Conservation (phyloP, 2,113 vertebrate genomes). For the Strigops habroptila region DNA sequence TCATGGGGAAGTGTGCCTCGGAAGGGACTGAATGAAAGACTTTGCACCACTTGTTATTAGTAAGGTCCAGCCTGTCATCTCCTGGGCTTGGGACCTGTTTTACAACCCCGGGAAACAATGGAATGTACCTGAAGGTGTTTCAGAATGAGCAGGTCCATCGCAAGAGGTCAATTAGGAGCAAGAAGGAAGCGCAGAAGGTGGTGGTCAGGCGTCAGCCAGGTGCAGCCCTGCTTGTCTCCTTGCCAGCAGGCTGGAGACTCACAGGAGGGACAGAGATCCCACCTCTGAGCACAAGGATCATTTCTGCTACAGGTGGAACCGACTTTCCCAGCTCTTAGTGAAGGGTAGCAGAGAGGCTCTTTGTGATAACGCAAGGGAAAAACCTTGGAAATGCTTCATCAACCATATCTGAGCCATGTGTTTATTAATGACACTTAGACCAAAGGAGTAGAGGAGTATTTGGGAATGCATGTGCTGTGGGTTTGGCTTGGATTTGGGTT, state of each 20-base stretch:
- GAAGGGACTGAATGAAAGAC: background rate
- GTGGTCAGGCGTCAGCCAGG: background rate
- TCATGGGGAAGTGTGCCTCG: accelerated
- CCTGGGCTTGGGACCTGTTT: background rate
- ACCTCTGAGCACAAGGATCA: background rate
- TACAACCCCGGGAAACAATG: background rate
- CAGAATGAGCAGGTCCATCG: background rate
- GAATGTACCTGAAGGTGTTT: background rate
- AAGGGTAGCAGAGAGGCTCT: background rate
- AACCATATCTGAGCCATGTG: background rate
- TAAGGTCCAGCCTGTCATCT: background rate
- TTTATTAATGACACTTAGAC: background rate
- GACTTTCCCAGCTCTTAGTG: background rate
- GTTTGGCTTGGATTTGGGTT: background rate
- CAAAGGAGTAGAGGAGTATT: background rate
- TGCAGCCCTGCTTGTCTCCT: background rate
- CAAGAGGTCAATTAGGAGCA: background rate
- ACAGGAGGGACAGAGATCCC: background rate
- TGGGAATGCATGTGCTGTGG: background rate
- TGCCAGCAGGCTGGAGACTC: background rate
- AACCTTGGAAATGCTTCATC: background rate
- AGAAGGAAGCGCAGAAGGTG: background rate
- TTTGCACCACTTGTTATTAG: background rate
- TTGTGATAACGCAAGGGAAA: background rate
- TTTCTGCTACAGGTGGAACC: background rate